phyloP scores from a whole-genome alignment of 2,797 vertebrate species.

The Harpagifer antarcticus region DNA sequence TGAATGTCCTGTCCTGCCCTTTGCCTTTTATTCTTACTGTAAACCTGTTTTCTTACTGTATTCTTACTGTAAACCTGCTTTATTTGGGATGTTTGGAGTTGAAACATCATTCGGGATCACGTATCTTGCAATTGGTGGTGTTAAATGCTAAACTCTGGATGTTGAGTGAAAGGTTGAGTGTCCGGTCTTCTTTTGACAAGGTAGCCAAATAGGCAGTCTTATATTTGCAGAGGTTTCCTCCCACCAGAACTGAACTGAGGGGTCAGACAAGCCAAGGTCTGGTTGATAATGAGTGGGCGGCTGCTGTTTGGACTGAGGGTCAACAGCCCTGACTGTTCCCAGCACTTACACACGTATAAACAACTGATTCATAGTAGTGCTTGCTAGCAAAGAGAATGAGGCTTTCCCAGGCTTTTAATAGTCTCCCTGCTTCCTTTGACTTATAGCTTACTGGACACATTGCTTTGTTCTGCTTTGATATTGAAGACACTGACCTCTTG shows the following conservation, averaged over 20 bases:
- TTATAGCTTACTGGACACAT: not conserved
- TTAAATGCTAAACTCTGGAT: constrained; percentile 13
- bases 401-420: constrained; percentile 24
- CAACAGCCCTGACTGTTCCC: constrained; percentile 61
- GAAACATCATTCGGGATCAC: constrained; percentile 36
- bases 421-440: not conserved
- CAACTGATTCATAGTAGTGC: constrained; percentile 10
- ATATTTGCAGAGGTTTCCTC: constrained; percentile 36
- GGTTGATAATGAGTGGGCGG: constrained; percentile 61
- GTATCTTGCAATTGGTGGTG: constrained; percentile 7
- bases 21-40: constrained; percentile 56
- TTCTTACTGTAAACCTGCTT: constrained; percentile 54
- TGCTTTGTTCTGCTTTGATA: not conserved
- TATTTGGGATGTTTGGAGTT: constrained; percentile 39
- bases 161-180: not conserved
- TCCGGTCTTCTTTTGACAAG: not conserved
- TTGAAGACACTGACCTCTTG: not conserved
- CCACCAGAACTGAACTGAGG: constrained; percentile 14
- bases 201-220: not conserved
- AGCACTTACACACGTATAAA: constrained; percentile 18
- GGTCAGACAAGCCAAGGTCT: constrained; percentile 47
- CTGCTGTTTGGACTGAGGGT: constrained; percentile 60
- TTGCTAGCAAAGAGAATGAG: not conserved
- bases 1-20: constrained; percentile 27
- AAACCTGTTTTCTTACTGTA: constrained; percentile 43